These are phyloP conservation scores for Mechanitis messenoides DNA, from an alignment of 2,888 invertebrate genomes.

Conservation along the genomic window DNA sequence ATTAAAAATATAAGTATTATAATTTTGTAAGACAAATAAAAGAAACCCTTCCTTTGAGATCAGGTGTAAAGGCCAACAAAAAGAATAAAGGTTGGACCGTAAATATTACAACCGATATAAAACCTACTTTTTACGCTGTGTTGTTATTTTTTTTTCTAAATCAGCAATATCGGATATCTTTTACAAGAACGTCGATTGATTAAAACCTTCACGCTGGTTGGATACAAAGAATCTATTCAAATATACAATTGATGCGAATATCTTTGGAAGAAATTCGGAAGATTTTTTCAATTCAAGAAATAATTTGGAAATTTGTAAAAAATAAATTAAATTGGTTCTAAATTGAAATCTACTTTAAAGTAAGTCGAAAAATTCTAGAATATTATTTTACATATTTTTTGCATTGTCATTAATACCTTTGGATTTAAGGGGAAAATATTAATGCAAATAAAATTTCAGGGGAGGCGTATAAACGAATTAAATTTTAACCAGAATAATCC, in stretches of 20 bases:
- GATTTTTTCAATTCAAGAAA: constrained; percentile 11
- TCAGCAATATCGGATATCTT: constrained; percentile 9
- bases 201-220: constrained; percentile 18
- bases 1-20: no score
- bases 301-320: neutral
- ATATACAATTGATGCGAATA: neutral
- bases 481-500: constrained; percentile 28
- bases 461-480: constrained; percentile 24
- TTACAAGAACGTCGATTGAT: constrained; percentile 21
- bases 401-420: neutral
- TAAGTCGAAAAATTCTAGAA: no score
- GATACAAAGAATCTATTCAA: constrained; percentile 4
- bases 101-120: constrained; percentile 20
- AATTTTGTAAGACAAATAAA: neutral
- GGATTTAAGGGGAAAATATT: constrained; percentile 17
- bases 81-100: constrained; percentile 10
- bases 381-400: no score
- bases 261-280: constrained; percentile 4
- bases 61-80: constrained; percentile 11
- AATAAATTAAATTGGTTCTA: no score
- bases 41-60: constrained; percentile 4
- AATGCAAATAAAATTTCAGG: constrained; percentile 19
- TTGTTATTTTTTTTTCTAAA: constrained; percentile 4
- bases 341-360: no score
- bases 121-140: constrained; percentile 18